Conservation (phyloP, 2,797 vertebrate genomes). For the Carapus acus region DNA sequence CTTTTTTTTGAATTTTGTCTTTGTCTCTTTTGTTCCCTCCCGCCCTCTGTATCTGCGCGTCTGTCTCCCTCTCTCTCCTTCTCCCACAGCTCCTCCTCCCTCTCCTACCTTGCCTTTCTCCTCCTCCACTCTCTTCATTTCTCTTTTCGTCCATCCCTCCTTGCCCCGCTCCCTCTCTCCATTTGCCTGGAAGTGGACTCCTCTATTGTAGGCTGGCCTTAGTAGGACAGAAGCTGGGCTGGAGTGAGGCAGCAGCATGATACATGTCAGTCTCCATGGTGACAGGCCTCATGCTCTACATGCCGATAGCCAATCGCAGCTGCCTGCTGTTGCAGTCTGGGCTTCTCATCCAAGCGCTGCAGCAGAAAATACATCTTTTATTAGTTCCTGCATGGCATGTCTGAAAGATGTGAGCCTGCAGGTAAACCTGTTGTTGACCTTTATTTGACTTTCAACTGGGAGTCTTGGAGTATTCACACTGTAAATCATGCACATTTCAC, state of each 20-base stretch:
- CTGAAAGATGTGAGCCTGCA: no score
- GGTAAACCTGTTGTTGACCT: no score
- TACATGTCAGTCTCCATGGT: constrained; percentile 60
- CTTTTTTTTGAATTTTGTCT: no score
- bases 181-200: constrained; percentile 36
- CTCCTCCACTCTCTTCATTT: constrained; percentile 30
- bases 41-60: no score
- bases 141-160: constrained; percentile 9
- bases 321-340: no score
- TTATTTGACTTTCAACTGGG: neutral
- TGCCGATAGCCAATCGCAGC: constrained; percentile 35
- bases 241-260: constrained; percentile 27
- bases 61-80: constrained; percentile 23
- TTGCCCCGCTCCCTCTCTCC: constrained; percentile 16
- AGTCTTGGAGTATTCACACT: neutral
- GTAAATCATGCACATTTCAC: neutral
- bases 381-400: no score
- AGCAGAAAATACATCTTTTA: no score
- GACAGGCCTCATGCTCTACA: constrained; percentile 44
- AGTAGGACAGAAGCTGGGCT: constrained; percentile 4
- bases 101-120: constrained; percentile 24
- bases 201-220: constrained; percentile 43
- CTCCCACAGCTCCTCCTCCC: constrained; percentile 36
- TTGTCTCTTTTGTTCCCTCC: no score
- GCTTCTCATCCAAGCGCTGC: no score